Base-by-base conservation (phyloP, 92 coral and sea anemone genomes). In the Umimayanthus chanpuru region DNA sequence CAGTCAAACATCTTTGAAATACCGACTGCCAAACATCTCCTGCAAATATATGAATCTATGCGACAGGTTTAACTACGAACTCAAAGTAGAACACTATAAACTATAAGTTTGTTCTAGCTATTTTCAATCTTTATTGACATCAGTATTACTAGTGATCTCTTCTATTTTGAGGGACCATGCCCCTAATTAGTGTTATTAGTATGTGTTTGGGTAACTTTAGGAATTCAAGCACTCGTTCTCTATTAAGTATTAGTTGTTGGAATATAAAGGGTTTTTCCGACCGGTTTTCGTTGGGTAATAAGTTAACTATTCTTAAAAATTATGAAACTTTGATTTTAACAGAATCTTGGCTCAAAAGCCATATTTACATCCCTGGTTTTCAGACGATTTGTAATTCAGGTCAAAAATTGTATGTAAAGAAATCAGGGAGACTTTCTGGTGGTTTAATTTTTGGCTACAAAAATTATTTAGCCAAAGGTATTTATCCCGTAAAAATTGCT, bases 371-470 rank as follows among this genome's bases (percentile, higher is more conserved):
- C 68, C 85, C 85, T 32, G 36, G 36, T 80, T 80, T 49, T 53
- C 49, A 44, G 71, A 80, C 21, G 68, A 10, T 80, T 53, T 80
- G 49, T 44, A 44, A 44, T 44, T 44, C 49, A 44, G 49, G 9
- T 44, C 49, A 44, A 44, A 44, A 2, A 44, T 44, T 79, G 83
- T 6, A 76, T 23, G 30, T 68, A 12, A 44, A 78, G 41, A 87
- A 36, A 87, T 65, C 77, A 16, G 90, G 90, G 21, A 87, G 90
- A 79, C 55, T n/a, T 25, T 87, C 90, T 12, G 90, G 79, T 78
- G 90, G 90, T 36, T 29, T 87, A 30, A 64, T 65, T 79, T 36
- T 50, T 87, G 30, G 90, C 85, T n/a, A 73, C 56, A 9, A 86
- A 86, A 87, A 79, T 79, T 79, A 79, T 28, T 9, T 44, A 43